Evolutionary conservation across 1,140 invertebrate species (phyloP), one percentile per base, ranked within the genome.

Genomic region (Doryteuthis pealeii): DNA sequence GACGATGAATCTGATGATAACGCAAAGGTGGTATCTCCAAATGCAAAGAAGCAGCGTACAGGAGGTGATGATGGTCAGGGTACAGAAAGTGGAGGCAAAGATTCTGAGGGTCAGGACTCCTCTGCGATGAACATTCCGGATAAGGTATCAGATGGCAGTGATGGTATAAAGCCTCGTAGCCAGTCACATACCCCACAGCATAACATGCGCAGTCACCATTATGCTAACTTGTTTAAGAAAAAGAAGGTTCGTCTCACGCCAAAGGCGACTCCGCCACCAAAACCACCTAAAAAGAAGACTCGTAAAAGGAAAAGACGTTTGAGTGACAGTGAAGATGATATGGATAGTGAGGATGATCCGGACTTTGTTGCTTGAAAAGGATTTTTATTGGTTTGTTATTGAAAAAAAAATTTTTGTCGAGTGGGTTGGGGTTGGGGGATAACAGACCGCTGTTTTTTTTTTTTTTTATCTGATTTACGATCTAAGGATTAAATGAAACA

Each of bases 1-100:
- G 94, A 95, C 74, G 94, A 95, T 1, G 35, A 40, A 10, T 93
- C 94, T 66, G 92, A 92, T 68, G 81, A 83, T 71, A 80, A 79
- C 22, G 69, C 72, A 22, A 80, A 73, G 40, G 76, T 76, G 18
- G 77, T 76, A 18, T 67, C 80, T 3, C 80, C 83, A 22, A 73
- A 73, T 45, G 76, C 79, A 15, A 73, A 70, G 28, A 71, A 49
- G 18, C 73, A 73, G 28, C 58, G 68, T 12, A 3, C 67, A 4
- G 68, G 67, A 12, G 70, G 54, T 31, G 77, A 75, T 49, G 71
- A 70, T 22, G 70, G 70, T 14, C 68, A 70, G 1, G 65, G 69
- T 6, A 33, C 68, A 68, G 33, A 73, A n/a, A 35, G 67, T 35
- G 69, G 32, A 67, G 73, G 66, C 62, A 70, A 77, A 40, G 77